Base-by-base conservation (phyloP, 2,113 vertebrate species). In the Nanorana parkeri region DNA sequence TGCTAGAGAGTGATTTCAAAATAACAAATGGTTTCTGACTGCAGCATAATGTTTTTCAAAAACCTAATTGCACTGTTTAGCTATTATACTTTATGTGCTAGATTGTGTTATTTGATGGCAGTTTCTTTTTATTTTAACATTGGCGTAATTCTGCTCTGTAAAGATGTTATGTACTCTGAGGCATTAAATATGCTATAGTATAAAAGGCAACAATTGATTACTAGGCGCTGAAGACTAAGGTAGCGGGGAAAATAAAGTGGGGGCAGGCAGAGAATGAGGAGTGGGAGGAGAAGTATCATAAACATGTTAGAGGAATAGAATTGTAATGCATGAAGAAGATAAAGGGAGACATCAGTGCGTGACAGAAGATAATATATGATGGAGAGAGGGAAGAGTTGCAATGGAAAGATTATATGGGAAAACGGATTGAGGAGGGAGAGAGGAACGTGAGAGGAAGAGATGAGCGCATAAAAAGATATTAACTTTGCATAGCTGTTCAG, bases 221-320 rank as follows among this genome's bases (percentile, higher is more conserved):
- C 56, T 74, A 74, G 71, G 58, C 1, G 28, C 36, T 51, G 69
- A 72, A 28, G 71, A 64, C 61, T 64, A 28, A n/a, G 61, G 17
- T 23, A 64, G 61, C 7, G 8, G 24, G n/a, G 13, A 28, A 3
- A 64, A 64, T 63, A 24, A 26, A 64, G 23, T 64, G 23, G 61
- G 24, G 61, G 61, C 24, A 64, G 19, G 58, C 51, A 74, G 10
- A 21, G 54, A 26, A 74, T 58, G 64, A 56, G 19, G 64, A 36
- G 77, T 66, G 77, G 47, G 64, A 56, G 64, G 77, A 47, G 58
- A 72, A 55, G 23, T 24, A 74, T 67, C 68, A 81, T 55, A 56
- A 63, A 63, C 16, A 63, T 29, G 71, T 36, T n/a, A 75, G 20
- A 26, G 47, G 68, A 73, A 56, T 36, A 29, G 61, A 73, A 17